Evolutionary conservation across 2,113 vertebrate genomes (phyloP).

Genomic region (Ceyx margarethae): DNA sequence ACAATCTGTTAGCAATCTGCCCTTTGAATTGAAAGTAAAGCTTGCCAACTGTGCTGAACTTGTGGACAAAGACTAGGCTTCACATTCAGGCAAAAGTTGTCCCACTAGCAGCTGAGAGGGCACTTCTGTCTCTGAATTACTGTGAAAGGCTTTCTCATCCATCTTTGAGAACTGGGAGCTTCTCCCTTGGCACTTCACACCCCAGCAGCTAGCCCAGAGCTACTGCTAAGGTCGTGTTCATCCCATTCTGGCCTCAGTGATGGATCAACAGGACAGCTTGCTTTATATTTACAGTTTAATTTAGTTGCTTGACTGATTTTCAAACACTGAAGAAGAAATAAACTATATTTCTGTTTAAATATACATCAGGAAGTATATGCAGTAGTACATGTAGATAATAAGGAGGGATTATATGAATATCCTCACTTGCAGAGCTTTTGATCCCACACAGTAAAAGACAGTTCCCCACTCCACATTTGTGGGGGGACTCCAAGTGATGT

Average conservation of each 20-base stretch:
- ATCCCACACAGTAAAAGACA: conserved; percentile 75
- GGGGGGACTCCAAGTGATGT: conserved; percentile 66
- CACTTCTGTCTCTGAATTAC: neutral
- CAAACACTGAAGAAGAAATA: neutral
- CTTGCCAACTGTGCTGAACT: neutral
- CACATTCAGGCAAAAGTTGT: neutral
- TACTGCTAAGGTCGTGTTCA: neutral
- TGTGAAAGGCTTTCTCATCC: neutral
- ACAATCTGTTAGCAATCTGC: neutral
- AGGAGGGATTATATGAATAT: neutral
- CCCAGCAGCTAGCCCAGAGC: neutral
- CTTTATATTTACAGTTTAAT: neutral
- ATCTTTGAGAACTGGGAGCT: neutral
- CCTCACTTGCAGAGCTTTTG: conserved; percentile 53
- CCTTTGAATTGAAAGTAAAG: neutral
- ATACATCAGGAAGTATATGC: neutral
- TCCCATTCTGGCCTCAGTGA: neutral
- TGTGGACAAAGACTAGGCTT: neutral
- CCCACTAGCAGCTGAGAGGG: neutral
- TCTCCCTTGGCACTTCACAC: neutral
- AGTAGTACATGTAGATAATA: neutral
- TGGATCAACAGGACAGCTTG: neutral
- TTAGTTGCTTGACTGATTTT: neutral
- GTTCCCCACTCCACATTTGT: conserved; percentile 71
- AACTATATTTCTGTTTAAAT: neutral